Evolutionary conservation across 2,797 vertebrate species (phyloP).

Genomic region (Falco novaeseelandiae): DNA sequence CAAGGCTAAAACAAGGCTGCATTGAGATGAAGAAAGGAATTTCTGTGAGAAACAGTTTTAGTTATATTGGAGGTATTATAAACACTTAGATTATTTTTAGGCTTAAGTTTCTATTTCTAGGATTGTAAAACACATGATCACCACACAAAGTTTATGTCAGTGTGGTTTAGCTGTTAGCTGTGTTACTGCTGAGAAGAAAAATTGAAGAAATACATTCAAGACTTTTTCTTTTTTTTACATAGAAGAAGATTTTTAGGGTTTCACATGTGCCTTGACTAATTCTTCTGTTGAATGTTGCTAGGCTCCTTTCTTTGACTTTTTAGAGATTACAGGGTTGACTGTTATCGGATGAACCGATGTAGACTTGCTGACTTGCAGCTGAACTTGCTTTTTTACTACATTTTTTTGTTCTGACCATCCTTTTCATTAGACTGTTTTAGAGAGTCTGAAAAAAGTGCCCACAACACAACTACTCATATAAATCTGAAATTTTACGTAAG

Average conservation of each 20-base stretch:
- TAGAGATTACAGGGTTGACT: background rate
- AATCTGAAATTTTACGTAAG: background rate
- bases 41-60: background rate
- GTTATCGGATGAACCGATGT: background rate
- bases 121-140: background rate
- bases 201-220: background rate
- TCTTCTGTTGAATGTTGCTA: background rate
- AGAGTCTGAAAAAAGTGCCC: background rate
- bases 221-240: background rate
- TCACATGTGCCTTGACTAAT: background rate
- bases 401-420: background rate
- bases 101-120: background rate
- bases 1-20: background rate
- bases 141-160: accelerated
- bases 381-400: background rate
- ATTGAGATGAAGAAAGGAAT: background rate
- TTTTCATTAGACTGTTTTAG: background rate
- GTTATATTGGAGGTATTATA: background rate
- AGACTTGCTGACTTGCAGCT: background rate
- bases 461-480: background rate
- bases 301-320: background rate
- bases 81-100: background rate
- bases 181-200: background rate
- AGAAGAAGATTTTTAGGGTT: background rate
- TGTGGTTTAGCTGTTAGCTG: background rate